These are phyloP conservation scores for Micromys minutus DNA, from an alignment of 2,113 vertebrate genomes.

Conservation along the genomic window DNA sequence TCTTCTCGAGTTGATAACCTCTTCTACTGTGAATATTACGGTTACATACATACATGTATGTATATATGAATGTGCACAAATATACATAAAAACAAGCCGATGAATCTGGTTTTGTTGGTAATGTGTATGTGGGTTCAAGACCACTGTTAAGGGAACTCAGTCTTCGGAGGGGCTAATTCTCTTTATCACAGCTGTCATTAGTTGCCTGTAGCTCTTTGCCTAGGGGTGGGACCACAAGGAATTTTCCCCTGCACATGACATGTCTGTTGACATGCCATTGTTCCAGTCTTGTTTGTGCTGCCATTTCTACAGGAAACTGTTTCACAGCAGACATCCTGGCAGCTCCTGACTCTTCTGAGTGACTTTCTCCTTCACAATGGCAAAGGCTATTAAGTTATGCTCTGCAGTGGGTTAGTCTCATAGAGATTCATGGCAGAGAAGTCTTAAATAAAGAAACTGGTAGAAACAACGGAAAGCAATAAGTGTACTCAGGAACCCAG, in stretches of 20 bases:
- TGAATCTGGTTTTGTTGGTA: background rate
- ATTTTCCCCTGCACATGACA: background rate
- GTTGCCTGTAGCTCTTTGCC: background rate
- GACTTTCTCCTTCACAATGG: background rate
- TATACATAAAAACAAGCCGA: background rate
- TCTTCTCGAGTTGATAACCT: background rate
- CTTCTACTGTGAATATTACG: background rate
- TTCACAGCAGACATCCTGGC: background rate
- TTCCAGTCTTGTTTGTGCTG: background rate
- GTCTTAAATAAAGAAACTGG: background rate
- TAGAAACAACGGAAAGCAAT: background rate
- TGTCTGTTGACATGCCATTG: background rate
- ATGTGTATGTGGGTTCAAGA: background rate
- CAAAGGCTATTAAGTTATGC: slow-evolving; percentile 4
- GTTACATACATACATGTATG: background rate
- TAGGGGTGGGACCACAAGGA: background rate
- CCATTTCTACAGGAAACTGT: background rate
- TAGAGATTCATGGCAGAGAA: slow-evolving; percentile 6
- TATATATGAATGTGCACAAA: background rate
- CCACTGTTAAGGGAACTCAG: background rate
- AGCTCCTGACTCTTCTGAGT: background rate
- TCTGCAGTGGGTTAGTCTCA: background rate
- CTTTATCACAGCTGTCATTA: background rate
- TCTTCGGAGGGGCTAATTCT: background rate
- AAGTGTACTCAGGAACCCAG: slow-evolving; percentile 31